Base-by-base conservation (phyloP, 2,797 vertebrate species). In the Heteromormyrus szaboi region DNA sequence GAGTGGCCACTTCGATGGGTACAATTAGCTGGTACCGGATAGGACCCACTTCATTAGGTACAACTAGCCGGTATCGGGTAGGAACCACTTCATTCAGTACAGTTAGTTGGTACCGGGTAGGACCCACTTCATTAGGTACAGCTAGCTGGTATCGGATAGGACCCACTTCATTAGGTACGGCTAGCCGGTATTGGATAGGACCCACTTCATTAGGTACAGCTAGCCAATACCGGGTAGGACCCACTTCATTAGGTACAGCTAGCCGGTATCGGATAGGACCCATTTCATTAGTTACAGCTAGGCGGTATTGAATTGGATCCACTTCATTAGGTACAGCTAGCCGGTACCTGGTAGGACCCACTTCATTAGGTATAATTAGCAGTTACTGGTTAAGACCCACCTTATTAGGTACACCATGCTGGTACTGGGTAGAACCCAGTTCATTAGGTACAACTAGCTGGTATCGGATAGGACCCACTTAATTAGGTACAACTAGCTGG, bases 41-140 rank as follows among this genome's bases (percentile, higher is more conserved):
- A 62, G 22, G 59, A 25, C 22, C 7, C 22, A 1, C 2, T 22
- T 62, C n/a, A 62, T 62, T 25, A 3, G 22, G 59, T 9, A 62
- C 59, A 3, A 8, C n/a, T 62, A 3, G 59, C 22, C 0, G 8
- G 8, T 2, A 62, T 8, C 59, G 2, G 59, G 3, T 62, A 62
- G n/a, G 22, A 62, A 22, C 2, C 22, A 62, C 0, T 25, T 62
- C 0, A 25, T 62, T 62, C 25, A 22, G 59, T 65, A 29, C 9
- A 12, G 0, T 0, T 65, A 29, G 62, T 1, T 0, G 0, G 0
- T 65, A 65, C 0, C 1, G 2, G 3, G 0, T 65, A 12, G 3
- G 22, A 65, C 9, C 22, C 22, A 65, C 3, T 65, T 29, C 22
- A 65, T 29, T 25, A 0, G 59, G 56, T 22, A 62, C 6, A 25